Evolutionary conservation across 2,113 vertebrate species (phyloP), one percentile per base, ranked within the genome.

Genomic region (Andinoacara biseriatus): DNA sequence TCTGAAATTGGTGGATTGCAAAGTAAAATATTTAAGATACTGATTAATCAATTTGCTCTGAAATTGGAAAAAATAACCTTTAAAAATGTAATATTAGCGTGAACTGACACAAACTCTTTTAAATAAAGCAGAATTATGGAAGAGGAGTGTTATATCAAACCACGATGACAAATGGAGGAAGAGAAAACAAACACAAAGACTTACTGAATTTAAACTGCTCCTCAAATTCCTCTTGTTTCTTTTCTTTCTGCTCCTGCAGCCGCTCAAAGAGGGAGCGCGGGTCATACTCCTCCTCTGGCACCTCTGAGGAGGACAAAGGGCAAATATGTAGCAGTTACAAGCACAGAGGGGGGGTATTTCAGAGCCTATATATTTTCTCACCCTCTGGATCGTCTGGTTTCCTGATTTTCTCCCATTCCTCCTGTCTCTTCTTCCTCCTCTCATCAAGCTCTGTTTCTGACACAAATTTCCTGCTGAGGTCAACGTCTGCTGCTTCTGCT

Each of bases 171-270:
- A 61, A 29, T 2, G 3, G 13, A 61, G 10, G 15, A 49, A 59
- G n/a, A 54, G 5, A 38, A 14, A 58, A 2, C 4, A 40, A 43
- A 46, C 9, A 58, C 33, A 31, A 29, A 57, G 3, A 83, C 98
- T 95, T 96, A 99, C 98, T 99, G 96, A 99, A 99, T 97, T 98
- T 99, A 90, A 99, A 98, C 84, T 99, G 98, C 87, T 99, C 98
- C 87, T 99, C 98, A 91, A 94, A 99, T 35, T 99, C 98, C 89
- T 97, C 97, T 90, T 99, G 98, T 82, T 99, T 99, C 93, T 98
- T 98, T 77, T 99, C 98, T 76, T 98, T 99, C 94, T 99, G 98
- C 17, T 99, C 98, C 94, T 99, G 97, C 3, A 99, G 97, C 17
- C 96, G 96, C 87, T 99, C 98, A 76, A 94, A 99, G 2, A 99